Percentiles rank a stretch among this genome's conserved stretches.
phyloP scores from a whole-genome alignment of 2,888 invertebrate genomes.

The Celastrina argiolus region DNA sequence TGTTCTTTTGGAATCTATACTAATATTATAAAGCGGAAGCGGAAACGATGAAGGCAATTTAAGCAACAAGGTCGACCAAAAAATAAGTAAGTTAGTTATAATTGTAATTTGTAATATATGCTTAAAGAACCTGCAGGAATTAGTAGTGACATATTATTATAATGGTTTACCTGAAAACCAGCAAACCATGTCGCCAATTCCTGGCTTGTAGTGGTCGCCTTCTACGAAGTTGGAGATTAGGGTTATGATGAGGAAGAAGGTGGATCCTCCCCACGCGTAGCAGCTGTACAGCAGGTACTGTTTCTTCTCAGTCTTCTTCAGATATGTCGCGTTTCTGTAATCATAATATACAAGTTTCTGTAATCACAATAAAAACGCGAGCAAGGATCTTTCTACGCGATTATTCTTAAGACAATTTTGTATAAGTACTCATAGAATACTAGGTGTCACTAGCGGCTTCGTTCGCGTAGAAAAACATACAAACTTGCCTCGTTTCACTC shows the following conservation, averaged over 20 bases:
- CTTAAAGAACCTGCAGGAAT: no score
- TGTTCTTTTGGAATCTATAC: no score
- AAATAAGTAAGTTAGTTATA: no score
- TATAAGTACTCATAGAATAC: no score
- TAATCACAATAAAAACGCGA: constrained; percentile 32
- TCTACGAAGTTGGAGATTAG: constrained; percentile 74
- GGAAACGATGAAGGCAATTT: no score
- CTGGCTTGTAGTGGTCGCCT: constrained; percentile 75
- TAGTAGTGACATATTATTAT: not conserved
- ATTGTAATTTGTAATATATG: no score
- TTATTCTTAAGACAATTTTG: not conserved
- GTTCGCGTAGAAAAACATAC: no score
- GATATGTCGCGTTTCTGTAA: constrained; percentile 56
- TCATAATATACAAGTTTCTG: constrained; percentile 48
- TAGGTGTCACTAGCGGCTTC: no score
- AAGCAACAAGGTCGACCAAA: no score
- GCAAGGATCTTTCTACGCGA: no score
- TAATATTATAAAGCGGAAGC: no score
- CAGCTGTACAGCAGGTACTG: constrained; percentile 76
- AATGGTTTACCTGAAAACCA: constrained; percentile 81
- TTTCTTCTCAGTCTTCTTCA: constrained; percentile 67
- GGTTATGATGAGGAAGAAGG: constrained; percentile 69
- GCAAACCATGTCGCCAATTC: constrained; percentile 76
- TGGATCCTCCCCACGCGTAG: constrained; percentile 79
- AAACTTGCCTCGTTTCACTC: no score